phyloP scores from a whole-genome alignment of 2,113 vertebrate genomes.

The Dasyurus viverrinus region DNA sequence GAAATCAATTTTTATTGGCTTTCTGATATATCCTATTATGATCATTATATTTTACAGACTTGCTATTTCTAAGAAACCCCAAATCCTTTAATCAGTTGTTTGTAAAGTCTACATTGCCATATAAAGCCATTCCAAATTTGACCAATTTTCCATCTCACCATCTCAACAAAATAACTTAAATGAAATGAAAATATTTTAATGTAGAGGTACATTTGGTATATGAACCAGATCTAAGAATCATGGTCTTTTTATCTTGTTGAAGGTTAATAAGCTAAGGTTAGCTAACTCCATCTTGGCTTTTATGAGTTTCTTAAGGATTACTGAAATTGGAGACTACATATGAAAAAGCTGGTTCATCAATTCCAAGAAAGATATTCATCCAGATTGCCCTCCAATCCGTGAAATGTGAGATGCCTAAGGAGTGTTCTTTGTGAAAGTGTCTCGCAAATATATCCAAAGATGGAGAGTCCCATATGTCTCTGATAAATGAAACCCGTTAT shows the following conservation, averaged over 20 bases:
- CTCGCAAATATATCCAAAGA: conserved; percentile 79
- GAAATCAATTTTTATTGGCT: neutral
- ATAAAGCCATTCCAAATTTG: conserved; percentile 26
- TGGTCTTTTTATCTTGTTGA: conserved; percentile 70
- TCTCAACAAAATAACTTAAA: conserved; percentile 56
- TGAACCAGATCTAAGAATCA: conserved; percentile 62
- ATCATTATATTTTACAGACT: neutral
- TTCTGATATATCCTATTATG: neutral
- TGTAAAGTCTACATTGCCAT: neutral
- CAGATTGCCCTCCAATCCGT: conserved; percentile 74
- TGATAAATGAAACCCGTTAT: conserved; percentile 82
- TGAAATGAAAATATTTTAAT: conserved; percentile 60
- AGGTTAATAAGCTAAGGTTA: conserved; percentile 78
- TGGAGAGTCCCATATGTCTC: conserved; percentile 80
- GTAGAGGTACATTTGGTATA: conserved; percentile 71
- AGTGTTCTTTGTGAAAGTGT: conserved; percentile 76
- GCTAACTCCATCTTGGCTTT: conserved; percentile 76
- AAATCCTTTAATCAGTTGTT: neutral
- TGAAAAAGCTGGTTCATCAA: conserved; percentile 76
- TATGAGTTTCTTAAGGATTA: conserved; percentile 75
- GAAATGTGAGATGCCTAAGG: conserved; percentile 80
- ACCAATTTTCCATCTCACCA: conserved; percentile 51
- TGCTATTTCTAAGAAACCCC: neutral
- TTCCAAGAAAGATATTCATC: conserved; percentile 76
- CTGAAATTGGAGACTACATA: conserved; percentile 72